Evolutionary conservation across 2,797 vertebrate species (phyloP), one percentile per base, ranked within the genome.

Genomic region (Vireo griseus): DNA sequence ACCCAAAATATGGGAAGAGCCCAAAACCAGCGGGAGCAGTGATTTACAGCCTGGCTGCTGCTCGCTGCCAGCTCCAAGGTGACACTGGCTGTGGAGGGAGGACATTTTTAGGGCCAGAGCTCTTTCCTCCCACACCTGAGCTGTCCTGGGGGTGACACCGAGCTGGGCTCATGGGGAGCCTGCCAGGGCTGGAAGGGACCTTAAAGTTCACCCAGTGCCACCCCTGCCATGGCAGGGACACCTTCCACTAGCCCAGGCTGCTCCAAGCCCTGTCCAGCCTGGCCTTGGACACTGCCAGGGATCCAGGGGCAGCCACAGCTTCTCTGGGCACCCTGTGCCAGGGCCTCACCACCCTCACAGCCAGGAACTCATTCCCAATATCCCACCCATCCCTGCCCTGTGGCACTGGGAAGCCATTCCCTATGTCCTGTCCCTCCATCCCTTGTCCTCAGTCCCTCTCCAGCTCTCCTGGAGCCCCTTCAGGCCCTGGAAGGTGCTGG

Each of bases 131-230:
- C 48, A 33, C 33, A 4, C 16, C 40, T 58, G 54, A 3, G 1
- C 25, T 51, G 39, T 73, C 26, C 48, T 39, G 55, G n/a, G 33
- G 68, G 62, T 47, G 85, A 29, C 61, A 5, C 66, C 8, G n/a
- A 86, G 86, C 62, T 35, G 10, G 3, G 55, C 5, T 33, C 7
- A 6, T 2, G 0, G 1, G 16, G 8, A 6, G 13, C 39, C 0
- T 22, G 39, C 5, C 67, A 16, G 39, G 58, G 68, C 16, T 73
- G 67, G 45, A 33, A 73, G 11, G 13, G 45, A 73, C 11, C 13
- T 16, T 3, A 42, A 31, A 73, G 0, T 0, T 0, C 51, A 35
- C 0, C 26, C 31, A 18, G 18, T 14, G 0, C 13, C 59, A 37
- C 18, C 2, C 26, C 31, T 13, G 31, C 8, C 57, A 26, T 16